Evolutionary conservation across 2,797 vertebrate species (phyloP).

Genomic region (Sebastes baramenuke): DNA sequence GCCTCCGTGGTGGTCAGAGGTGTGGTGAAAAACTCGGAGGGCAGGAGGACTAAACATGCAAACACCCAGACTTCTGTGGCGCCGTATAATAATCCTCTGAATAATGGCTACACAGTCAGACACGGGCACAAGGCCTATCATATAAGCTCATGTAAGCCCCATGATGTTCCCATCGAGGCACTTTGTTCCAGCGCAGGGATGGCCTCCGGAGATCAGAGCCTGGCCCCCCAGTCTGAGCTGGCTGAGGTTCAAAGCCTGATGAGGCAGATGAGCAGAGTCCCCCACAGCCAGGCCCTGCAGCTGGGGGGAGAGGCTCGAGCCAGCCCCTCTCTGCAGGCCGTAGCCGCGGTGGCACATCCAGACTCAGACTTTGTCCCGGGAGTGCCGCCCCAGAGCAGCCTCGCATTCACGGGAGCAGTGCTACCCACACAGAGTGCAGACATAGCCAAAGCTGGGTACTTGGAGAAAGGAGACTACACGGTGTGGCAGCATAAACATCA

Average conservation of each 20-base stretch:
- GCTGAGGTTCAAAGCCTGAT: slow-evolving; percentile 93
- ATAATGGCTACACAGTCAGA: slow-evolving; percentile 86
- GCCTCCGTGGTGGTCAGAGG: slow-evolving; percentile 81
- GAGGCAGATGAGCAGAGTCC: slow-evolving; percentile 93
- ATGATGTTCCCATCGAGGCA: slow-evolving; percentile 81
- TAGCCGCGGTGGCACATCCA: slow-evolving; percentile 79
- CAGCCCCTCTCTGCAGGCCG: slow-evolving; percentile 90
- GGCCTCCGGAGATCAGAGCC: slow-evolving; percentile 84
- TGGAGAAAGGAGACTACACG: slow-evolving; percentile 88
- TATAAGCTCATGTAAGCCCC: slow-evolving; percentile 84
- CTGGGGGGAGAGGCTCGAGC: slow-evolving; percentile 84
- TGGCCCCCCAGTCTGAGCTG: slow-evolving; percentile 88
- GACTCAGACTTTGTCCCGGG: slow-evolving; percentile 75
- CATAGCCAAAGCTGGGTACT: slow-evolving; percentile 85
- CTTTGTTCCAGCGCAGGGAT: slow-evolving; percentile 85
- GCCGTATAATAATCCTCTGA: slow-evolving; percentile 89
- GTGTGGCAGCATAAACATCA: slow-evolving; percentile 91
- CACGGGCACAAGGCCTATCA: slow-evolving; percentile 86
- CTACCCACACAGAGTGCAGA: slow-evolving; percentile 88
- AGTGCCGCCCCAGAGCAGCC: slow-evolving; percentile 73
- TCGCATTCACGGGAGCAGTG: slow-evolving; percentile 81
- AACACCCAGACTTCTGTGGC: slow-evolving; percentile 87
- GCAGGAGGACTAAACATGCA: slow-evolving; percentile 93
- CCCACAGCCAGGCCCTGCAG: slow-evolving; percentile 87
- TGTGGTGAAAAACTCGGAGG: slow-evolving; percentile 91